Conservation (phyloP, 2,113 vertebrate species). For the Muntiacus reevesi region DNA sequence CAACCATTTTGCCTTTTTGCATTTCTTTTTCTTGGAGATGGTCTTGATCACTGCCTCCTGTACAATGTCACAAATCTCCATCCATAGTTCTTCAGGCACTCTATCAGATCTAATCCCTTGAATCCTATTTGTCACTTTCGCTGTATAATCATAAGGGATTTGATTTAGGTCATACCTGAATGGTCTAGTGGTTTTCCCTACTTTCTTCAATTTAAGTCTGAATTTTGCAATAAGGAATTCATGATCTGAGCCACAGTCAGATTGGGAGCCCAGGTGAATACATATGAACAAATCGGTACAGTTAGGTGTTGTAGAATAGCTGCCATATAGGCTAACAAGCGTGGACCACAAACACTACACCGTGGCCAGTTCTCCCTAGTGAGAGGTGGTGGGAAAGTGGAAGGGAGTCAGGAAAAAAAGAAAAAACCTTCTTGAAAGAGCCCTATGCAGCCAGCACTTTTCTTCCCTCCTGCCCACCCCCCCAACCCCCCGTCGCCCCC, state of each 20-base stretch:
- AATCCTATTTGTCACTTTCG: background rate
- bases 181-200: background rate
- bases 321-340: fast-evolving
- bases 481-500: no score
- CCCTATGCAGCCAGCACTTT: background rate
- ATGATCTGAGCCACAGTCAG: background rate
- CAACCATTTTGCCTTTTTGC: background rate
- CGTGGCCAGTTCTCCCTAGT: background rate
- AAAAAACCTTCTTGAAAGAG: background rate
- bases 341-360: background rate
- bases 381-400: background rate
- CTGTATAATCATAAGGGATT: background rate
- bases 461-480: fast-evolving
- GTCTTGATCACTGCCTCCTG: background rate
- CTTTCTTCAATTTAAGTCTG: background rate
- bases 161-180: background rate
- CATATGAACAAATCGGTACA: background rate
- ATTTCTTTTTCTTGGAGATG: background rate
- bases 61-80: background rate
- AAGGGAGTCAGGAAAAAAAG: background rate
- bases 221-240: background rate
- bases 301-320: background rate
- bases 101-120: background rate
- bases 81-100: background rate
- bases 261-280: background rate